phyloP scores from a whole-genome alignment of 2,113 vertebrate genomes.

The Clarias batrachus region DNA sequence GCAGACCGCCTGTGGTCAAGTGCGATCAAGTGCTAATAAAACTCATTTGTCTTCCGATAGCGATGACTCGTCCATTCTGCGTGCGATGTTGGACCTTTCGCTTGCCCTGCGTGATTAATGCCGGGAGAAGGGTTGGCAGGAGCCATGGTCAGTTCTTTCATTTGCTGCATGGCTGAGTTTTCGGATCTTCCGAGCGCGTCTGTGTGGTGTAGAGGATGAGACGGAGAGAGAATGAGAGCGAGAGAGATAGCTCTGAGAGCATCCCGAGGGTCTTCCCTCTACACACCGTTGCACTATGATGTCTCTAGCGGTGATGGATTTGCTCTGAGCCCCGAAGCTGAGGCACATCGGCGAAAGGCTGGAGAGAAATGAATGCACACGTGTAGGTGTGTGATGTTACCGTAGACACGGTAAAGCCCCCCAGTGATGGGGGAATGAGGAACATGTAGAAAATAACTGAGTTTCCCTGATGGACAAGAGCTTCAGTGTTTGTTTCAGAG shows the following conservation, averaged over 20 bases:
- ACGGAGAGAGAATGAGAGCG: slow-evolving; percentile 10
- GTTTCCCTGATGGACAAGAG: neutral
- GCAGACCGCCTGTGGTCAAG: neutral
- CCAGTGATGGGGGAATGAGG: neutral
- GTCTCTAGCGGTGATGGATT: slow-evolving; percentile 45
- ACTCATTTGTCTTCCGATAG: neutral
- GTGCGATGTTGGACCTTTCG: slow-evolving; percentile 1
- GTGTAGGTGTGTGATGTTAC: neutral
- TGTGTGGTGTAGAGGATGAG: slow-evolving; percentile 32
- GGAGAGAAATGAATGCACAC: neutral
- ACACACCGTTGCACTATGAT: slow-evolving; percentile 37
- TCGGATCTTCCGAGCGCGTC: slow-evolving; percentile 39
- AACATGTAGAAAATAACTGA: neutral
- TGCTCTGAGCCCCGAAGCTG: slow-evolving; percentile 12
- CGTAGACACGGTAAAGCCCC: neutral
- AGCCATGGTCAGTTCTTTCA: slow-evolving; percentile 38
- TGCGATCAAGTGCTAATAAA: slow-evolving; percentile 27
- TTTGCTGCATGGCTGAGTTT: slow-evolving; percentile 55
- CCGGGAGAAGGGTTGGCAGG: slow-evolving; percentile 10
- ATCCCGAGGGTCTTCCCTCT: slow-evolving; percentile 42
- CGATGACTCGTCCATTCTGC: neutral
- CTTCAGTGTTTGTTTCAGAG: neutral
- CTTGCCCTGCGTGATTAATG: slow-evolving; percentile 28
- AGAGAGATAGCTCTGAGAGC: slow-evolving; percentile 11
- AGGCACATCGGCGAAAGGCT: neutral